Evolutionary conservation across 2,113 vertebrate species (phyloP).

Genomic region (human): GRCh38 chr1:24540501-24541000

Average conservation of each 20-base stretch:
- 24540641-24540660: background rate
- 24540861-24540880: background rate
- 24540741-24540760: background rate
- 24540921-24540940: conserved; percentile 40
- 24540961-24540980: conserved; percentile 45
- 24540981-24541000: conserved; percentile 69
- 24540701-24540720: background rate
- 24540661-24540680: background rate
- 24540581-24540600: background rate
- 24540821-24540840: background rate
- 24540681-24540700: background rate
- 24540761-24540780: background rate
- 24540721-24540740: background rate
- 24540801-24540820: background rate
- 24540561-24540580: background rate
- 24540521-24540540: background rate
- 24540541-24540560: background rate
- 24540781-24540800: background rate
- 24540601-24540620: accelerated
- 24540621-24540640: accelerated
- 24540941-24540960: conserved; percentile 51
- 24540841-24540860: background rate
- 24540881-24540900: conserved; percentile 2
- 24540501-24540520: background rate
- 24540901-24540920: conserved; percentile 37